These are phyloP conservation scores for Hybognathus amarus DNA, from an alignment of 2,797 vertebrate genomes.

Conservation along the genomic window DNA sequence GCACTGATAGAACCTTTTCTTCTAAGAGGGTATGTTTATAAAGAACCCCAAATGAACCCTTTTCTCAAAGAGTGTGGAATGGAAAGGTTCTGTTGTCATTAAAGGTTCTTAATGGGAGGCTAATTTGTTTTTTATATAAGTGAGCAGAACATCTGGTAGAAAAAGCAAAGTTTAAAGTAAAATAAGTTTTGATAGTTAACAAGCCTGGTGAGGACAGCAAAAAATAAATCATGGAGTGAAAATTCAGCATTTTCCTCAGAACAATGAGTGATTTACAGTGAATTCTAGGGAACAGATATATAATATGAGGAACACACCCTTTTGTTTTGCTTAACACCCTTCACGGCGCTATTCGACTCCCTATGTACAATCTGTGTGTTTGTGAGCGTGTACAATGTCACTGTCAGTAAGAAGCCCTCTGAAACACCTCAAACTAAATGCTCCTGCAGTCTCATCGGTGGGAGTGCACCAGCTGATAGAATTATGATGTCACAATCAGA, in stretches of 20 bases:
- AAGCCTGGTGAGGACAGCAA: background rate
- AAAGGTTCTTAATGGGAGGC: background rate
- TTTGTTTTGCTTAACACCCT: constrained; percentile 66
- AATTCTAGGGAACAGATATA: constrained; percentile 60
- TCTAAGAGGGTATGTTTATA: too few species aligned
- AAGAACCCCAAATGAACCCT: too few species aligned
- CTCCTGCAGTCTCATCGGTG: constrained; percentile 25
- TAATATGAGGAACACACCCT: constrained; percentile 66
- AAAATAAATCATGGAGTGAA: too few species aligned
- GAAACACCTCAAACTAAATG: constrained; percentile 53
- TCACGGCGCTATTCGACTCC: constrained; percentile 53
- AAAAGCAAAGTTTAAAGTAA: background rate
- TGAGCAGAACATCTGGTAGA: background rate
- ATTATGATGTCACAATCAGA: constrained; percentile 49
- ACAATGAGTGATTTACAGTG: constrained; percentile 69
- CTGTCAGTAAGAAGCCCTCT: constrained; percentile 66
- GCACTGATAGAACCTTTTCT: too few species aligned
- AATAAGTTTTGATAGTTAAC: background rate
- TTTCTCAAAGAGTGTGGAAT: too few species aligned
- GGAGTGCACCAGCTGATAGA: constrained; percentile 30
- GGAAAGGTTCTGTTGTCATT: too few species aligned
- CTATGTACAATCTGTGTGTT: constrained; percentile 46
- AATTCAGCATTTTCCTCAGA: constrained; percentile 56
- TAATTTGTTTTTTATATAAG: background rate
- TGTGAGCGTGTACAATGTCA: constrained; percentile 70